phyloP scores from a whole-genome alignment of 2,797 vertebrate species.

The Chiroxiphia lanceolata region DNA sequence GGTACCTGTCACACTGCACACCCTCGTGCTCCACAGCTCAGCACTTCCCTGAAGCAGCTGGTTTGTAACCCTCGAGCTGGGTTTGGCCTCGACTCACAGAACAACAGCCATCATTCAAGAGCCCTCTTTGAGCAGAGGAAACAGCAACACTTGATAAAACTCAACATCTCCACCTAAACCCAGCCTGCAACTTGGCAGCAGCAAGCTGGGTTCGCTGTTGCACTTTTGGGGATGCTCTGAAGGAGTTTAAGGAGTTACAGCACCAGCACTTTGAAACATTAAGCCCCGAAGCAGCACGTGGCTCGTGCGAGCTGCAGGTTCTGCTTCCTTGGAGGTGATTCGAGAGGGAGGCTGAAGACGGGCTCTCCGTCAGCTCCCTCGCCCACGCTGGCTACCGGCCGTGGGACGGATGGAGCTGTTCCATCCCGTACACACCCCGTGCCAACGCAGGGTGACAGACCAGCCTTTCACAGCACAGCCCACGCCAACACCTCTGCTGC shows the following conservation, averaged over 20 bases:
- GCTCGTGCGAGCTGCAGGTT: not conserved
- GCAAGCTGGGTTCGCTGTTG: not conserved
- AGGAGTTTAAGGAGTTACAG: not conserved
- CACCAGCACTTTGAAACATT: not conserved
- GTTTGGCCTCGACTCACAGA: not conserved
- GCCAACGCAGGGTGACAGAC: not conserved
- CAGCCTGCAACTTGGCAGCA: not conserved
- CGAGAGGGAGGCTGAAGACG: not conserved
- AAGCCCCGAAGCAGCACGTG: fast-evolving
- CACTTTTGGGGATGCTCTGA: not conserved
- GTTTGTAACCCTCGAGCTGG: not conserved
- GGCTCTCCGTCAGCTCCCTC: not conserved
- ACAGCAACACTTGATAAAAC: not conserved
- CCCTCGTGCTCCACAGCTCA: fast-evolving
- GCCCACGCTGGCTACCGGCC: not conserved
- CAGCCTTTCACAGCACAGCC: not conserved
- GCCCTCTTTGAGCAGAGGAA: fast-evolving
- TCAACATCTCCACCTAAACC: fast-evolving
- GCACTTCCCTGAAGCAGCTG: not conserved
- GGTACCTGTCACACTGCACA: not conserved
- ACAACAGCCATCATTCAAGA: not conserved
- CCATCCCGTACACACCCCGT: not conserved
- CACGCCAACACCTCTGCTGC: not conserved
- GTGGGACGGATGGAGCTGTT: not conserved
- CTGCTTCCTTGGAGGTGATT: not conserved